phyloP scores from a whole-genome alignment of 2,888 invertebrate species.

The Xanthorhoe designata region DNA sequence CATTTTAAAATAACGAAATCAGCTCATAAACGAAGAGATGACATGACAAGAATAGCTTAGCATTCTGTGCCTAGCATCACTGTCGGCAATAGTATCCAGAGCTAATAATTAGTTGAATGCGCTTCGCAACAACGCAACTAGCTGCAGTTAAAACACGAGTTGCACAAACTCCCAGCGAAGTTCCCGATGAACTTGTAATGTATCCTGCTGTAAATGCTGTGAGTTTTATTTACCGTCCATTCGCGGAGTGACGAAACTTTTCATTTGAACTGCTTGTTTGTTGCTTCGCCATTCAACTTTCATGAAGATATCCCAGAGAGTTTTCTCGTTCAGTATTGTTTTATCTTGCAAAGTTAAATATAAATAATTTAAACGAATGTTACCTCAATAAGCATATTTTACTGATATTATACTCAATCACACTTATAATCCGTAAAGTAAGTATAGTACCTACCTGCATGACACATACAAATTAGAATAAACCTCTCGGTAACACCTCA shows the following conservation, averaged over 20 bases:
- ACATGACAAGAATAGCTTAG: no score
- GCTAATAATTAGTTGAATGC: conserved; percentile 9
- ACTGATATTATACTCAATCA: no score
- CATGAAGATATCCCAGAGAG: conserved; percentile 15
- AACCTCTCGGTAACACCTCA: background rate
- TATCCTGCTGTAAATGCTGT: conserved; percentile 22
- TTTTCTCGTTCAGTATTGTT: conserved; percentile 9
- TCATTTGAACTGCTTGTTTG: conserved; percentile 26
- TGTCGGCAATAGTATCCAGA: conserved; percentile 8
- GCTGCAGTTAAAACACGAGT: background rate
- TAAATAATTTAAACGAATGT: no score
- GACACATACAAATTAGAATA: background rate
- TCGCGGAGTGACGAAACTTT: conserved; percentile 25
- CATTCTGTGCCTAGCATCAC: conserved; percentile 3
- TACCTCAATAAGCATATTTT: no score
- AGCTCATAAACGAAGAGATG: no score
- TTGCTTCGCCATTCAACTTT: conserved; percentile 21
- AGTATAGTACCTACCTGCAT: no score
- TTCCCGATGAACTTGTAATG: conserved; percentile 24
- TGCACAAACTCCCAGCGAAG: conserved; percentile 13
- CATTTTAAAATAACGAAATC: no score
- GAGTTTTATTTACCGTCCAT: conserved; percentile 26
- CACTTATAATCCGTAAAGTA: no score
- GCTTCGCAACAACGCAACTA: conserved; percentile 10
- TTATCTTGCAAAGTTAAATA: background rate